Conservation (phyloP, 2,113 vertebrate species). For the Martes martes region DNA sequence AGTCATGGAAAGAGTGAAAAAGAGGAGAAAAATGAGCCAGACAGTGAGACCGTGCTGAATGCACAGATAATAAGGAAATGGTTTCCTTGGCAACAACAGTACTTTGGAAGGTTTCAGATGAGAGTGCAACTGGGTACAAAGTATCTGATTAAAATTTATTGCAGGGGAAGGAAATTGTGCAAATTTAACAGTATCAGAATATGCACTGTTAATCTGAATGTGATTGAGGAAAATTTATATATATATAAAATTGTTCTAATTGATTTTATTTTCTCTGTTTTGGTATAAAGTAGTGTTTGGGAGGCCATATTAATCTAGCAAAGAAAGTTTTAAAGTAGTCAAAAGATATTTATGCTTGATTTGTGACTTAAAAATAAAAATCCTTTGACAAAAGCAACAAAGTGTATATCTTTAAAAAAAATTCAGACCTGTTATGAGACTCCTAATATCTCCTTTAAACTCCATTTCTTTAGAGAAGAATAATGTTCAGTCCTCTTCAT, state of each 20-base stretch:
- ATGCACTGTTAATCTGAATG: neutral
- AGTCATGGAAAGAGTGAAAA: conserved; percentile 24
- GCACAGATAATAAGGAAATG: conserved; percentile 71
- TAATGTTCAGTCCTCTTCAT: neutral
- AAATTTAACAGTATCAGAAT: conserved; percentile 44
- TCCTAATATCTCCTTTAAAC: neutral
- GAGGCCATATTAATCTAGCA: neutral
- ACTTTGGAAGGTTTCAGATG: conserved; percentile 78
- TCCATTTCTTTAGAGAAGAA: neutral
- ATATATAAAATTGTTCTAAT: conserved; percentile 57
- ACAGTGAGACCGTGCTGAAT: conserved; percentile 46
- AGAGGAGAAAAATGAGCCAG: conserved; percentile 49
- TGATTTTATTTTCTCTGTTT: conserved; percentile 33
- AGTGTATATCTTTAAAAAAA: neutral
- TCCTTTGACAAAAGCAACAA: neutral
- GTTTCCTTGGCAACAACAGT: conserved; percentile 84
- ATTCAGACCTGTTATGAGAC: neutral
- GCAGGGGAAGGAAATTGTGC: conserved; percentile 32
- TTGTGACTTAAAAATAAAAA: conserved; percentile 12
- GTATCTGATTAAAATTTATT: conserved; percentile 83
- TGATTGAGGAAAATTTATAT: conserved; percentile 31
- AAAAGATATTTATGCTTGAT: conserved; percentile 20
- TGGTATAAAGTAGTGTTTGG: neutral
- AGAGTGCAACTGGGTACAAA: conserved; percentile 78
- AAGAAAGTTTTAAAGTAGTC: neutral